These are phyloP conservation scores for Muscicapa comitata DNA, from an alignment of 2,797 vertebrate species.

Conservation along the genomic window DNA sequence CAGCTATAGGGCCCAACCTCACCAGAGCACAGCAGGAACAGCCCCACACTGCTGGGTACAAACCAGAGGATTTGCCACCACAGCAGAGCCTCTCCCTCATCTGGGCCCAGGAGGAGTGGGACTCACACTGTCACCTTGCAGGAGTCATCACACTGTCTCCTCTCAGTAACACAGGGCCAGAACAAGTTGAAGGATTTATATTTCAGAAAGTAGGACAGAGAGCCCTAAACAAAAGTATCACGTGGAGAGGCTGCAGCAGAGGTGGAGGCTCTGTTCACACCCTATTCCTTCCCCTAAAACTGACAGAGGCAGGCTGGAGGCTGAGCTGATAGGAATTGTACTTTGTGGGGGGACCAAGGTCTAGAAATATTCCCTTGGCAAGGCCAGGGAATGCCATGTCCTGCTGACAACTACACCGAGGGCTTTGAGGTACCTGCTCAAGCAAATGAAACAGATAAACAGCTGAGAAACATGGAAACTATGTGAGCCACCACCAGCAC, in stretches of 20 bases:
- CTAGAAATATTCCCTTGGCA: background rate
- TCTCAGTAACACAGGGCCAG: background rate
- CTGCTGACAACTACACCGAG: background rate
- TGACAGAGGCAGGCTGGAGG: background rate
- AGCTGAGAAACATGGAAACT: conserved; percentile 53
- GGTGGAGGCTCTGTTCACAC: background rate
- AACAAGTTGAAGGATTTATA: background rate
- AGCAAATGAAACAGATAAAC: conserved; percentile 42
- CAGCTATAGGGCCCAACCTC: background rate
- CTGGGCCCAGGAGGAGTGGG: background rate
- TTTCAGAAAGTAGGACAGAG: background rate
- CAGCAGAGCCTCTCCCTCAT: background rate
- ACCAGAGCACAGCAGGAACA: background rate
- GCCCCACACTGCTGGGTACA: background rate
- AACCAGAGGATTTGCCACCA: background rate
- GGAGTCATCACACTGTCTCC: background rate
- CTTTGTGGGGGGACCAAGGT: background rate
- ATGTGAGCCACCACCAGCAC: conserved; percentile 4
- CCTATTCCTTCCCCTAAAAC: background rate
- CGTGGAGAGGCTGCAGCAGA: background rate
- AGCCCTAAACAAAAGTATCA: background rate
- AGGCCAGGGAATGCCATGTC: background rate
- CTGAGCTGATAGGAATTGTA: background rate
- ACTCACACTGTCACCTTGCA: background rate
- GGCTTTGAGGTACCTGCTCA: background rate